Percentiles rank a stretch among this genome's conserved stretches.
phyloP scores from a whole-genome alignment of 1,140 invertebrate species.

The Oryzaephilus surinamensis region DNA sequence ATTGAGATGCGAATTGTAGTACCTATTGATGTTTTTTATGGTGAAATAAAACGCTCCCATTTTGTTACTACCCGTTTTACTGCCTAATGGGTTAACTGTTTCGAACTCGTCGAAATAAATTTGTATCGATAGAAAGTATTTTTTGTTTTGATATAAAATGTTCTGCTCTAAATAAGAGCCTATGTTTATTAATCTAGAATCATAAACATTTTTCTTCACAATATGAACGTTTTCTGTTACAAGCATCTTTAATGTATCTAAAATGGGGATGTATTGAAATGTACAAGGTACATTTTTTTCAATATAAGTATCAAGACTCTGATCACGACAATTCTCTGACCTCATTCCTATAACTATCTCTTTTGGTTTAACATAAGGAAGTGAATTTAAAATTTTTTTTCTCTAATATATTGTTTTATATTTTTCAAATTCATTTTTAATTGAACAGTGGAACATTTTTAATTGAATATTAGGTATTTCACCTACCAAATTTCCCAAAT shows the following conservation, averaged over 20 bases:
- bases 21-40: conserved; percentile 6
- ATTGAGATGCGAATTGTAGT: background rate
- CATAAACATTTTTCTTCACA: background rate
- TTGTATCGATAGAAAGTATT: conserved; percentile 3
- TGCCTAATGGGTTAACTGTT: conserved; percentile 6
- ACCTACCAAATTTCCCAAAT: too few relatives aligned
- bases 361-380: background rate
- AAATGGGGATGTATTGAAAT: conserved; percentile 10
- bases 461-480: too few relatives aligned
- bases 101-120: conserved; percentile 13
- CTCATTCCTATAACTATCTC: background rate
- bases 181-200: background rate
- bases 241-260: conserved; percentile 1
- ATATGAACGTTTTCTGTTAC: background rate
- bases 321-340: conserved; percentile 1
- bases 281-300: conserved; percentile 8
- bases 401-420: conserved; percentile 3
- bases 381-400: conserved; percentile 1
- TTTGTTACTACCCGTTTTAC: conserved; percentile 11
- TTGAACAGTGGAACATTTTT: background rate
- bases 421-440: conserved; percentile 1
- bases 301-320: conserved; percentile 1
- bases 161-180: conserved; percentile 1
- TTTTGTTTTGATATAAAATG: conserved; percentile 1
- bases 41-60: conserved; percentile 10